These are phyloP conservation scores for Pomatostomus ruficeps DNA, from an alignment of 2,113 vertebrate genomes.

Conservation along the genomic window DNA sequence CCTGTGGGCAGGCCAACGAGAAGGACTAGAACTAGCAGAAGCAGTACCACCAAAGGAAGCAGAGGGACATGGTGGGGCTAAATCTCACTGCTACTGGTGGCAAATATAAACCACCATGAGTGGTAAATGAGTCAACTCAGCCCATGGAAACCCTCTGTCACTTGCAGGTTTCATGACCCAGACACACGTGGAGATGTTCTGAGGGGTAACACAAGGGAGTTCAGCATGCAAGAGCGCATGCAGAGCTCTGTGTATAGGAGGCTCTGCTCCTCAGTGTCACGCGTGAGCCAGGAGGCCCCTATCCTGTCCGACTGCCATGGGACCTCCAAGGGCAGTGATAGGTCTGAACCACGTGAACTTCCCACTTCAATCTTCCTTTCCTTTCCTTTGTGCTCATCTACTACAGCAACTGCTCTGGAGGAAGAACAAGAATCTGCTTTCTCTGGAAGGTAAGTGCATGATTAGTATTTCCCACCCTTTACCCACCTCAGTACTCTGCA, in stretches of 20 bases:
- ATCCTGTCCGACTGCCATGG: rapidly evolving
- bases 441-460: not conserved
- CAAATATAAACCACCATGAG: not conserved
- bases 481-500: not conserved
- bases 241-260: not conserved
- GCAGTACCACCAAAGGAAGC: not conserved
- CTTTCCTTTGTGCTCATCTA: not conserved
- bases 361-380: not conserved
- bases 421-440: not conserved
- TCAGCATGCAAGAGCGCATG: not conserved
- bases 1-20: not conserved
- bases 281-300: rapidly evolving
- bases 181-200: rapidly evolving
- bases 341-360: not conserved
- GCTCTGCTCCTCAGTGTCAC: not conserved
- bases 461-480: not conserved
- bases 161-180: not conserved
- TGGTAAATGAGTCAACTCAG: not conserved
- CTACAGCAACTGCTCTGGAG: not conserved
- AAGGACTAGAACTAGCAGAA: not conserved
- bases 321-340: not conserved
- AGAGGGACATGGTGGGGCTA: not conserved
- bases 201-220: not conserved
- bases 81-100: not conserved
- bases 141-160: not conserved